Evolutionary conservation across 2,888 invertebrate species (phyloP).

Genomic region (Diachrysia chrysitis): DNA sequence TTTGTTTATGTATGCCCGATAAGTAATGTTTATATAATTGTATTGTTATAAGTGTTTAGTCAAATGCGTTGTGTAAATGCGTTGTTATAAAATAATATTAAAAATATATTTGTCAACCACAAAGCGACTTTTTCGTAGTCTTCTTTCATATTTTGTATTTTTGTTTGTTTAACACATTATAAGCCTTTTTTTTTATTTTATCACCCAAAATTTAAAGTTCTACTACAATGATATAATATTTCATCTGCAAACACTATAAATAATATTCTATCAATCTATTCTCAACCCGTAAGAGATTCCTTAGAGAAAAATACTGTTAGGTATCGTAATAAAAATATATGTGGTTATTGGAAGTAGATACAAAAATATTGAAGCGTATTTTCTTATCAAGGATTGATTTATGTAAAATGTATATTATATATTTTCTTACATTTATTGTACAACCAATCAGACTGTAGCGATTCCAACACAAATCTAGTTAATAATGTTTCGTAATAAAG

Average conservation of each 20-base stretch:
- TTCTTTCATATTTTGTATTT: too few relatives aligned
- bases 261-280: too few relatives aligned
- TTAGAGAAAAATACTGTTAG: too few relatives aligned
- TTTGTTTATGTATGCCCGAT: constrained; percentile 48
- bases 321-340: background rate
- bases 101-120: too few relatives aligned
- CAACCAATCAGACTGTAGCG: constrained; percentile 1
- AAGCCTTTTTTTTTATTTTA: too few relatives aligned
- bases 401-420: background rate
- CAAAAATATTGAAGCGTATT: background rate
- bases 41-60: constrained; percentile 48
- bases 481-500: constrained; percentile 7
- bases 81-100: too few relatives aligned
- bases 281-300: too few relatives aligned
- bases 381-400: constrained; percentile 4
- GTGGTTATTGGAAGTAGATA: background rate
- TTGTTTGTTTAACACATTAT: too few relatives aligned
- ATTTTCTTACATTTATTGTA: background rate
- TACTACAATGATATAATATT: too few relatives aligned
- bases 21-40: constrained; percentile 37
- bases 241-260: too few relatives aligned
- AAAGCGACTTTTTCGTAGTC: background rate
- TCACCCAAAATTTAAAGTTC: too few relatives aligned
- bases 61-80: constrained; percentile 28
- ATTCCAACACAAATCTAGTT: constrained; percentile 6